Conservation (phyloP, 2,888 invertebrate species). For the Epinotia brunnichana region DNA sequence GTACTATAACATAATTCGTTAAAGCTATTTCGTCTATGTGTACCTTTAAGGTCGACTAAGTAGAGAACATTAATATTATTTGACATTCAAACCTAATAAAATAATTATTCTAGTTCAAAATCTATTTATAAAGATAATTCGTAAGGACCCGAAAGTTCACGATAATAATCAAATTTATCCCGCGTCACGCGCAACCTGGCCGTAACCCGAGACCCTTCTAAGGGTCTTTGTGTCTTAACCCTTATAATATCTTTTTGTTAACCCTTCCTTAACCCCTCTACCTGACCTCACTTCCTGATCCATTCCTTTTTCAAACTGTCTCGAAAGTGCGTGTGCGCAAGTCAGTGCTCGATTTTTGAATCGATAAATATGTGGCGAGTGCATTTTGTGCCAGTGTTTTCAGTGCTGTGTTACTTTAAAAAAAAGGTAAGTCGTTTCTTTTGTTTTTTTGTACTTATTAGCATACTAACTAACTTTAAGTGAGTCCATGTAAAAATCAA, state of each 20-base stretch:
- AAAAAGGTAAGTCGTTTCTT: constrained; percentile 23
- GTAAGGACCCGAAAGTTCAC: constrained; percentile 13
- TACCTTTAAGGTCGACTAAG: too few species aligned
- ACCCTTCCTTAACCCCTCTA: constrained; percentile 81
- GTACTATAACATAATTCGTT: too few species aligned
- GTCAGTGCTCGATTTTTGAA: constrained; percentile 54
- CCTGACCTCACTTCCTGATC: constrained; percentile 81
- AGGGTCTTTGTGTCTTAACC: constrained; percentile 70
- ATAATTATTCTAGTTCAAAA: constrained; percentile 4
- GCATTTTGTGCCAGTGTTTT: constrained; percentile 41
- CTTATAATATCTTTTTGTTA: constrained; percentile 78
- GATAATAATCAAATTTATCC: constrained; percentile 41
- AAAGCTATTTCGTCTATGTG: too few species aligned
- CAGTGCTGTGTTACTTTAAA: constrained; percentile 9
- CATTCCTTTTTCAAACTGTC: constrained; percentile 76
- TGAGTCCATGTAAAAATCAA: too few species aligned
- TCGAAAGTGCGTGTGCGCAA: constrained; percentile 78
- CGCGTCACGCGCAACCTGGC: constrained; percentile 66
- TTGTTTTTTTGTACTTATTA: not conserved
- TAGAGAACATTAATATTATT: not conserved
- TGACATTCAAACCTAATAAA: not conserved
- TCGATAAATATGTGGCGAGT: constrained; percentile 35
- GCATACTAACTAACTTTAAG: not conserved
- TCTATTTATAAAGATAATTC: constrained; percentile 25
- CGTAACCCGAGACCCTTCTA: constrained; percentile 69